phyloP scores from a whole-genome alignment of 2,888 invertebrate genomes.

The Trisateles emortualis region DNA sequence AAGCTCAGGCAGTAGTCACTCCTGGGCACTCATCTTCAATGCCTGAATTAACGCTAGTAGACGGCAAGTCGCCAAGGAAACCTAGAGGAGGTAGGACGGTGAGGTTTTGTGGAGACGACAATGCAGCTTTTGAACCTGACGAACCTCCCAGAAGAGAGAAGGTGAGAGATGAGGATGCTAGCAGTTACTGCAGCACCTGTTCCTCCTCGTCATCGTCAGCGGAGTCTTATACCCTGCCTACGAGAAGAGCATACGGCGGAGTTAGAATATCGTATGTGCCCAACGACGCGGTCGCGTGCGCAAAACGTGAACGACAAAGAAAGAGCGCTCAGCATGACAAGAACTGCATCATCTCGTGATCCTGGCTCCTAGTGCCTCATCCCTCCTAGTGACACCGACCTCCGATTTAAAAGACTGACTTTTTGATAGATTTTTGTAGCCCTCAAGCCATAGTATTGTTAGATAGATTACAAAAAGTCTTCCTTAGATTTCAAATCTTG shows the following conservation, averaged over 20 bases:
- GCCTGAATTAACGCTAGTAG: conserved; percentile 82
- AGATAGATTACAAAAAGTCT: conserved; percentile 54
- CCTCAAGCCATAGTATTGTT: conserved; percentile 79
- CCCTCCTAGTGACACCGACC: conserved; percentile 76
- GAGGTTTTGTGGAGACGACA: conserved; percentile 81
- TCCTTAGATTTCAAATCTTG: conserved; percentile 53
- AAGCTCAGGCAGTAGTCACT: conserved; percentile 82
- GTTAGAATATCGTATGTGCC: conserved; percentile 97
- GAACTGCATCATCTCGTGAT: conserved; percentile 96
- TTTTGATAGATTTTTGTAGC: conserved; percentile 73
- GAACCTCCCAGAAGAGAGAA: conserved; percentile 70
- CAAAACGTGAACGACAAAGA: conserved; percentile 88
- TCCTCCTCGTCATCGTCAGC: conserved; percentile 96
- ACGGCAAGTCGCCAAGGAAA: conserved; percentile 70
- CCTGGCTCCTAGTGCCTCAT: conserved; percentile 65
- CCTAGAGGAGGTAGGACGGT: conserved; percentile 77
- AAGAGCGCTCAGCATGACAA: conserved; percentile 90
- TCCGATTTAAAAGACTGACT: conserved; percentile 84
- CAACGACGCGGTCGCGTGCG: conserved; percentile 95
- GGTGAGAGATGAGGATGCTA: conserved; percentile 88
- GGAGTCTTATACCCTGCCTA: conserved; percentile 94
- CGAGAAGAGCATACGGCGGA: conserved; percentile 94
- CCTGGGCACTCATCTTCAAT: conserved; percentile 85
- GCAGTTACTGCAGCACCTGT: conserved; percentile 95
- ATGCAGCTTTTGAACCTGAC: conserved; percentile 80